phyloP scores from a whole-genome alignment of 2,113 vertebrate genomes.

The Cercopithecus mona region DNA sequence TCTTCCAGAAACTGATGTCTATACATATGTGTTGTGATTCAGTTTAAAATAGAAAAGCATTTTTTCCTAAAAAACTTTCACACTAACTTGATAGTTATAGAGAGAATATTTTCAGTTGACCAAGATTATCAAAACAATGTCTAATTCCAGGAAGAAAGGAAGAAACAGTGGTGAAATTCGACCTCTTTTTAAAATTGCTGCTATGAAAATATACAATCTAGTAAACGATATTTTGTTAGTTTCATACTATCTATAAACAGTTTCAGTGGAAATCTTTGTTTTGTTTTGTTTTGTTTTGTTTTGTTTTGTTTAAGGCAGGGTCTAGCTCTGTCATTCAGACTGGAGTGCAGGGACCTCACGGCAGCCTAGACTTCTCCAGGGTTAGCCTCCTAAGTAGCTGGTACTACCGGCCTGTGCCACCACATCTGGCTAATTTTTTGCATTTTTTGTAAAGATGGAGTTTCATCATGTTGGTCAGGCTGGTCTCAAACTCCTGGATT shows the following conservation, averaged over 20 bases:
- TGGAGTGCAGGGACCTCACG: too few relatives aligned
- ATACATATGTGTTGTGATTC: background rate
- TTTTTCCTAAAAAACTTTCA: background rate
- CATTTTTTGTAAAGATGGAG: too few relatives aligned
- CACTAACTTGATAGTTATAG: background rate
- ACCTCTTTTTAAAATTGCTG: background rate
- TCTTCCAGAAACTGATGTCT: conserved; percentile 7
- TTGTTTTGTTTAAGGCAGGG: too few relatives aligned
- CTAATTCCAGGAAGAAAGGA: background rate
- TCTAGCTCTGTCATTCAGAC: too few relatives aligned
- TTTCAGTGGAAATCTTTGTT: background rate
- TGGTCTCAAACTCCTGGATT: too few relatives aligned
- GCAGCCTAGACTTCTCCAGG: too few relatives aligned
- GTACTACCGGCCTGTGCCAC: too few relatives aligned
- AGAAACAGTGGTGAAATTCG: background rate
- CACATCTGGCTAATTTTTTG: too few relatives aligned
- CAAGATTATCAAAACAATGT: background rate
- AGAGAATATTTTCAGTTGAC: conserved; percentile 33
- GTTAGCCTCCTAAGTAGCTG: too few relatives aligned
- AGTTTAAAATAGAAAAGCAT: conserved; percentile 36
- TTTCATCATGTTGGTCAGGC: too few relatives aligned
- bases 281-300: background rate
- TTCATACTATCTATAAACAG: background rate
- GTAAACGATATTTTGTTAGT: background rate
- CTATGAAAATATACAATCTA: background rate